phyloP scores from a whole-genome alignment of 2,888 invertebrate species.

The Matsumyia berberina region DNA sequence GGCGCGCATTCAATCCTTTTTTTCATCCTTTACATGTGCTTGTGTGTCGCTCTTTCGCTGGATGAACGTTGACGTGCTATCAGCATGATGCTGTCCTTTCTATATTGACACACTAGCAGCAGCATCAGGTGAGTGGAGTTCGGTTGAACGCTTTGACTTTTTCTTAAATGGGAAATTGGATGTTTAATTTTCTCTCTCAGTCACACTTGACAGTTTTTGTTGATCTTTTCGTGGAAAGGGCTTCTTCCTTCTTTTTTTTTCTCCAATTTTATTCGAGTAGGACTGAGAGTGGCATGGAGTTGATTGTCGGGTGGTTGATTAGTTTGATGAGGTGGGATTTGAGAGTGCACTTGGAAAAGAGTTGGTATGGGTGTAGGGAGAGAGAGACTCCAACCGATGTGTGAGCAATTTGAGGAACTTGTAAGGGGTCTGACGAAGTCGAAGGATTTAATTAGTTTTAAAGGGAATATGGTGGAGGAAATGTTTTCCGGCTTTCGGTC shows the following conservation, averaged over 20 bases:
- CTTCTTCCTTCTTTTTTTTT: too few relatives aligned
- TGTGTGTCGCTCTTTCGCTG: constrained; percentile 21
- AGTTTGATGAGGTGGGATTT: background rate
- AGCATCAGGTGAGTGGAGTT: constrained; percentile 29
- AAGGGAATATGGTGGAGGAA: too few relatives aligned
- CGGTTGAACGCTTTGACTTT: constrained; percentile 47
- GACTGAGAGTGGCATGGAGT: background rate
- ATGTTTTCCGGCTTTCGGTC: too few relatives aligned
- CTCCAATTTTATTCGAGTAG: background rate
- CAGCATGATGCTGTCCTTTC: constrained; percentile 26
- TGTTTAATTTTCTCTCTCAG: constrained; percentile 15
- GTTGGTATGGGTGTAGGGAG: too few relatives aligned
- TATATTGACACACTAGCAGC: constrained; percentile 59
- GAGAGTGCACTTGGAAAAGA: too few relatives aligned
- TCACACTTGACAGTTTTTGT: background rate
- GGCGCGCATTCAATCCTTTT: background rate
- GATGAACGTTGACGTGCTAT: constrained; percentile 31
- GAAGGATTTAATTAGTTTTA: too few relatives aligned
- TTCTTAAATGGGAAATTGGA: constrained; percentile 52
- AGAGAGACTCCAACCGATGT: too few relatives aligned
- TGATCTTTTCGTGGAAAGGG: background rate
- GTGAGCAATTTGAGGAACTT: too few relatives aligned
- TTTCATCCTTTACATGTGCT: background rate
- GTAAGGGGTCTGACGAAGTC: too few relatives aligned
- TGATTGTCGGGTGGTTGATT: background rate